A percentile compares a stretch with the other conserved stretches of the same genome.
Evolutionary conservation across 2,113 vertebrate genomes (phyloP).

Genomic region (Neomonachus schauinslandi): DNA sequence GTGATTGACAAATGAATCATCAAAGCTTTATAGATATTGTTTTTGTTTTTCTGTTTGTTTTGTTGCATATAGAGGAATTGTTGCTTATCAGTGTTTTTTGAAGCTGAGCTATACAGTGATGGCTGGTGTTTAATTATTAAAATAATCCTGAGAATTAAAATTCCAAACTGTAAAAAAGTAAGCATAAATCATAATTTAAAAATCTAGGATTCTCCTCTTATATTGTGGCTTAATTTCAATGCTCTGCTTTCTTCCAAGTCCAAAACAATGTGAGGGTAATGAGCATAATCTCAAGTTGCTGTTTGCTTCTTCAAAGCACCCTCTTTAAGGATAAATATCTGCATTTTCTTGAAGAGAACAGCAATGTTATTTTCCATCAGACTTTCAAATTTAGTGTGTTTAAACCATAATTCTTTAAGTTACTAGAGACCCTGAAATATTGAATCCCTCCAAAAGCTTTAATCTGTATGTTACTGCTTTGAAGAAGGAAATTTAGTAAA

Average conservation of each 20-base stretch:
- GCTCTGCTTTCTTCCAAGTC: neutral
- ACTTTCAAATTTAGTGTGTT: neutral
- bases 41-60: neutral
- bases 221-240: neutral
- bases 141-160: conserved; percentile 10
- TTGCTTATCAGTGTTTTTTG: neutral
- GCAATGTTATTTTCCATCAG: neutral
- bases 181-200: neutral
- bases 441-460: neutral
- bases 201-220: neutral
- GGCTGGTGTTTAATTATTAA: neutral
- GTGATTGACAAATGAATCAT: neutral
- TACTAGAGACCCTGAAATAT: neutral
- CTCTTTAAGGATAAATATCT: neutral
- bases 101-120: neutral
- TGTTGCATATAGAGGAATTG: neutral
- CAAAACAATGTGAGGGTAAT: neutral
- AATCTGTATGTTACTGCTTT: neutral
- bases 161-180: neutral
- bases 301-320: accelerated
- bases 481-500: neutral
- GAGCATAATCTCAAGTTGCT: neutral
- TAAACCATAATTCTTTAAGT: neutral
- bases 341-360: neutral
- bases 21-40: neutral